Base-by-base conservation (phyloP, 2,113 vertebrate species). In the Riparia riparia region DNA sequence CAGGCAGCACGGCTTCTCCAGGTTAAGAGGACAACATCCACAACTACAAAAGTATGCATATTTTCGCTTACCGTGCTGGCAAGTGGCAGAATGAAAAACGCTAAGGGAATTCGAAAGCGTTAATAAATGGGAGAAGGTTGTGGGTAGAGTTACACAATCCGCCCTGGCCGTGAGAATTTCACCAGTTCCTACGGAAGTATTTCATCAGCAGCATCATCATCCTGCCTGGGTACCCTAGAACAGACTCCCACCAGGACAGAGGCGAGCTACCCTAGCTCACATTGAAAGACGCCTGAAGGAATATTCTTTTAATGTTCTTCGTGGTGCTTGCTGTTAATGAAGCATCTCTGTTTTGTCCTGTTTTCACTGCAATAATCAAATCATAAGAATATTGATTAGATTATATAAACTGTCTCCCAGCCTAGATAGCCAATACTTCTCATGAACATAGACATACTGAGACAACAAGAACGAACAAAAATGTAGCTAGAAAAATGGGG, bases 11-110 rank as follows among this genome's bases (percentile, higher is more conserved):
- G 72, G 37, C 8, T 44, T 53, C 2, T 14, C 20, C 32, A 42
- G 73, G 56, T 17, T 17, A n/a, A 56, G 45, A 45, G 14, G 24
- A 34, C 41, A 54, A 80, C 53, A 19, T 3, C 3, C 7, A 1
- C 14, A 53, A 5, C 13, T 32, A 1, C 4, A 21, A 1, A 32
- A 42, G 18, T 3, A 7, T 7, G 8, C 8, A 1, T 37, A 9
- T 12, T 70, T 64, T 87, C 17, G 0, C 64, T 71, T 71, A 17
- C 10, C 3, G 1, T 3, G 10, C 41, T 47, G 24, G 15, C 37
- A 25, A 47, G 34, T 0, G 8, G 18, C 41, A 73, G 60, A 61
- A 50, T 32, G 39, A 44, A 51, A 50, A 19, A 3, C 17, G 44
- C 7, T 11, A 24, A 10, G 7, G n/a, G 37, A 70, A 53, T 14